phyloP scores from a whole-genome alignment of 2,888 invertebrate genomes.

The Lordiphosa fenestrarum region DNA sequence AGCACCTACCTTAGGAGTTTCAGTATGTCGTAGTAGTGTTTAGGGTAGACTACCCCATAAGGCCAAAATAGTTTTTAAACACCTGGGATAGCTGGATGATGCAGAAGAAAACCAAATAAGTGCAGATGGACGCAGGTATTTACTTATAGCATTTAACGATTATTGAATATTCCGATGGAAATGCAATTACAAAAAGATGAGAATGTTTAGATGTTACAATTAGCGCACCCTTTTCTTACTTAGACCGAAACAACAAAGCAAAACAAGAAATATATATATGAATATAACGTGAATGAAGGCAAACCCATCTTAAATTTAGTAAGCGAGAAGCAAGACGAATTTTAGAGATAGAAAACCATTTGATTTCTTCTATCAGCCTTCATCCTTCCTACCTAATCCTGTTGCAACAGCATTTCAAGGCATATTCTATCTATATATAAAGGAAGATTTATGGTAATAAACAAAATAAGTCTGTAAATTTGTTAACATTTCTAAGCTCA shows the following conservation, averaged over 20 bases:
- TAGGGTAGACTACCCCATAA: constrained; percentile 43
- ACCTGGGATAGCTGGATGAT: background rate
- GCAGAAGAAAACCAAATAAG: constrained; percentile 35
- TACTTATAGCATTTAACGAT: constrained; percentile 57
- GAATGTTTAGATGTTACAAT: background rate
- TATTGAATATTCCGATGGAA: constrained; percentile 6
- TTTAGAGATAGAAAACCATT: constrained; percentile 20
- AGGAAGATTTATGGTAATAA: constrained; percentile 49
- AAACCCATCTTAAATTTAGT: constrained; percentile 11
- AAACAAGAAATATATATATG: background rate
- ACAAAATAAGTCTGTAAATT: constrained; percentile 72
- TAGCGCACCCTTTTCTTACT: constrained; percentile 11
- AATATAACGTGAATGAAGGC: constrained; percentile 2
- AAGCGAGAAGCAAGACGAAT: constrained; percentile 31
- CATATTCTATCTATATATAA: constrained; percentile 36
- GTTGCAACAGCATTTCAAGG: constrained; percentile 35
- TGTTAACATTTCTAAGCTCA: constrained; percentile 67
- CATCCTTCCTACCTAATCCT: constrained; percentile 10
- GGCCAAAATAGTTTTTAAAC: constrained; percentile 70
- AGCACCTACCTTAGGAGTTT: constrained; percentile 19
- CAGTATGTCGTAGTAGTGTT: constrained; percentile 30
- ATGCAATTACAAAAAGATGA: constrained; percentile 2
- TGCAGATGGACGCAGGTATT: constrained; percentile 46
- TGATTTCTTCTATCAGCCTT: no score
- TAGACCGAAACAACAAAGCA: constrained; percentile 1